Conservation (phyloP, 1,140 invertebrate species). For the Drosophila nikananu region DNA sequence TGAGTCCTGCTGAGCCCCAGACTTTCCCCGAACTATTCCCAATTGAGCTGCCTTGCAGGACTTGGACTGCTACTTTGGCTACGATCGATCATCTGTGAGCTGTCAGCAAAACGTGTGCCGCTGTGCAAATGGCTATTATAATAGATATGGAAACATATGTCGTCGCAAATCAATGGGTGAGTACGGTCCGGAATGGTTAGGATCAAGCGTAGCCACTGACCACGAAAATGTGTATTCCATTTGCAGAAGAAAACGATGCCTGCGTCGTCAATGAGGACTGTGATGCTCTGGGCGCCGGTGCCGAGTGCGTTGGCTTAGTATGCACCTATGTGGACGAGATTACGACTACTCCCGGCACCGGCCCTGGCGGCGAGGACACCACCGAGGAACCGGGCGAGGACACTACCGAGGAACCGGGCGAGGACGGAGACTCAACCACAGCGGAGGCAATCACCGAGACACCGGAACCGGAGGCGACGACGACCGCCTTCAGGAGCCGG, state of each 20-base stretch:
- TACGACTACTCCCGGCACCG: conserved; percentile 14
- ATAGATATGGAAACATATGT: conserved; percentile 85
- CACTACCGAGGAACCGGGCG: conserved; percentile 33
- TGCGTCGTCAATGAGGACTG: conserved; percentile 83
- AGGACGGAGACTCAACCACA: conserved; percentile 33
- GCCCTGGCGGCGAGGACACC: conserved; percentile 20
- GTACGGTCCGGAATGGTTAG: background rate
- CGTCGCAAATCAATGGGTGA: conserved; percentile 85
- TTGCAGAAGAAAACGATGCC: conserved; percentile 77
- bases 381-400: conserved; percentile 35
- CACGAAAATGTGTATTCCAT: background rate
- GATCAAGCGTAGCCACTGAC: background rate
- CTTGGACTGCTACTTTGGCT: conserved; percentile 82
- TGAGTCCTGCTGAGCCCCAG: background rate
- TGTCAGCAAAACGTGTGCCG: conserved; percentile 77
- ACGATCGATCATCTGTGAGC: conserved; percentile 81
- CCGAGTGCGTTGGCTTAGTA: conserved; percentile 63
- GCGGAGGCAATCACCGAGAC: conserved; percentile 51
- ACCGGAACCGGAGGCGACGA: conserved; percentile 7
- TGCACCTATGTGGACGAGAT: conserved; percentile 69
- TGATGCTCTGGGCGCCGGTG: conserved; percentile 69
- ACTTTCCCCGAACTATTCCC: no score
- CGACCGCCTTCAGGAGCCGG: conserved; percentile 15
- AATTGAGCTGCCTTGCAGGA: conserved; percentile 45
- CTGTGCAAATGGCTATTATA: conserved; percentile 85